Evolutionary conservation across 1,140 invertebrate species (phyloP).

Genomic region (Drosophila oshimai): DNA sequence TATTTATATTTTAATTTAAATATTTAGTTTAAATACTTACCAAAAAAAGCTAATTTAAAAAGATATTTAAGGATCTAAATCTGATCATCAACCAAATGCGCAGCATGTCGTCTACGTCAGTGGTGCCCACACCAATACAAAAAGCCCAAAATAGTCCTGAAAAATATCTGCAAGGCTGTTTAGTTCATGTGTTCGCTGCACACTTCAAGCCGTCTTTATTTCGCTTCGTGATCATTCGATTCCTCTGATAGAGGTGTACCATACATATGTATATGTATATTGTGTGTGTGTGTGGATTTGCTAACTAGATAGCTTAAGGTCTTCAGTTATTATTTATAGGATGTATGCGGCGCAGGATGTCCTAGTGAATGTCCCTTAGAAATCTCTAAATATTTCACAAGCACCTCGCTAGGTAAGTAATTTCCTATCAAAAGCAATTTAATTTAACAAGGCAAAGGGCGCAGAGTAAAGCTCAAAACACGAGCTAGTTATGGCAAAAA

Average conservation of each 20-base stretch:
- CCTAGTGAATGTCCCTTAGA: neutral
- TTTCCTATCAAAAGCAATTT: constrained; percentile 7
- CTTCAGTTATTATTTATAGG: neutral
- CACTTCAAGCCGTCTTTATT: constrained; percentile 56
- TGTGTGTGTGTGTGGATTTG: constrained; percentile 4
- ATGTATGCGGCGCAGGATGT: neutral
- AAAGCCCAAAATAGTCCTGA: no score
- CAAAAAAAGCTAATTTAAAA: neutral
- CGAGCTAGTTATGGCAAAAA: constrained; percentile 26
- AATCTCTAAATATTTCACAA: neutral
- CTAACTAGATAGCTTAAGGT: neutral
- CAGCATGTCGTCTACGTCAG: constrained; percentile 86
- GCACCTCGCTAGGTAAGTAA: neutral
- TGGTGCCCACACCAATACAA: no score
- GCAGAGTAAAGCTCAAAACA: neutral
- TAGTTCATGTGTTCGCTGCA: constrained; percentile 23
- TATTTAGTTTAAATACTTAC: neutral
- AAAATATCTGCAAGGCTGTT: constrained; percentile 80
- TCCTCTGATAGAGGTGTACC: constrained; percentile 24
- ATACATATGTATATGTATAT: constrained; percentile 20
- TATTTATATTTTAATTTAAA: no score
- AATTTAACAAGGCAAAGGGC: neutral
- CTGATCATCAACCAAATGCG: constrained; percentile 49
- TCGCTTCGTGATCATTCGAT: constrained; percentile 44
- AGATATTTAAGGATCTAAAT: constrained; percentile 38